A percentile compares a stretch with the other conserved stretches of the same genome.
These are phyloP conservation scores for Trachymyrmex cornetzi DNA, from an alignment of 1,140 invertebrate genomes.

Conservation along the genomic window DNA sequence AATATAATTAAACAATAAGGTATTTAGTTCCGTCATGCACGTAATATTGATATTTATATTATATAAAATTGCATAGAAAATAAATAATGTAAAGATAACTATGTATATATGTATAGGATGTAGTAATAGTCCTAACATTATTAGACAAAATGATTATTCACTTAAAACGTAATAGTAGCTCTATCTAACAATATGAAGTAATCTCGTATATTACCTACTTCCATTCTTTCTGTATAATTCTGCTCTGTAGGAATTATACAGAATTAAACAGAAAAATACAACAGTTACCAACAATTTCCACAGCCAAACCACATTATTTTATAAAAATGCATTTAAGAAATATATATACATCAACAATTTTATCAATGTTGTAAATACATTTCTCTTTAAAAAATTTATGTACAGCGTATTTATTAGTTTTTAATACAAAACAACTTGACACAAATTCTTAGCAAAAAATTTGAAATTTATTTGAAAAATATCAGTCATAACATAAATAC, in stretches of 20 bases:
- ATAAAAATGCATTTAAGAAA: slow-evolving; percentile 5
- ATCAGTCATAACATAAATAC: no score
- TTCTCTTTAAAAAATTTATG: background rate
- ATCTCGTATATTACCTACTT: background rate
- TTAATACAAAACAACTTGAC: background rate
- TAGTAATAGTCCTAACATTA: background rate
- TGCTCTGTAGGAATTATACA: background rate
- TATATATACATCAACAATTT: background rate
- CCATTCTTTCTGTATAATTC: background rate
- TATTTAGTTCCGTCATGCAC: background rate
- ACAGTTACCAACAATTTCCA: background rate
- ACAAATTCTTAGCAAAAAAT: background rate
- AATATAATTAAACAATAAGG: no score
- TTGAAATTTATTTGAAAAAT: no score
- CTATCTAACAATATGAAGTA: background rate
- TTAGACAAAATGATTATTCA: slow-evolving; percentile 31
- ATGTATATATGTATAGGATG: background rate
- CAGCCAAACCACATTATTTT: background rate
- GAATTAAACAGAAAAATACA: background rate
- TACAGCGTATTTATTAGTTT: background rate
- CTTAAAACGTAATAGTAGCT: slow-evolving; percentile 1
- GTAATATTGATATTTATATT: background rate
- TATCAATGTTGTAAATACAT: background rate
- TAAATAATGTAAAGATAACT: background rate
- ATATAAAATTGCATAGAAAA: background rate